Percentiles rank a stretch among this genome's conserved stretches.
phyloP scores from a whole-genome alignment of 2,888 invertebrate genomes.

The Zeuzera pyrina region DNA sequence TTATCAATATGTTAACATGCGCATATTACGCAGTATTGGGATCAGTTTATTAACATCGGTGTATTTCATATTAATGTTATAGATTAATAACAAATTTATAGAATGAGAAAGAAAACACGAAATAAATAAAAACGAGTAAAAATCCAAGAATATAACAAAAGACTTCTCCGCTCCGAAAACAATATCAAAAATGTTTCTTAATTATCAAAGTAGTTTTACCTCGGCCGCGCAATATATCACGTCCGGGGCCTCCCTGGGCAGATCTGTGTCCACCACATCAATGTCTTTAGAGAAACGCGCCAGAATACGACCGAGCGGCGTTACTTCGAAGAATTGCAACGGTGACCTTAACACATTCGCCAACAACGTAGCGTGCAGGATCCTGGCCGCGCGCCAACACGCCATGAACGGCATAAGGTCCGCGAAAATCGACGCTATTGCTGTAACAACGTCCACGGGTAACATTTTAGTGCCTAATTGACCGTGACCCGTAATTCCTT shows the following conservation, averaged over 20 bases:
- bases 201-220: constrained; percentile 69
- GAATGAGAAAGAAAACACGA: no score
- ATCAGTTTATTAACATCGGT: no score
- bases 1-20: no score
- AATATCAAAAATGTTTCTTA: not conserved
- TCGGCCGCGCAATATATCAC: constrained; percentile 80
- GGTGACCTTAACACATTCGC: constrained; percentile 77
- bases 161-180: no score
- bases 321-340: constrained; percentile 84
- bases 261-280: constrained; percentile 79
- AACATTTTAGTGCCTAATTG: constrained; percentile 1
- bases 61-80: no score
- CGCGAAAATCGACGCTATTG: constrained; percentile 76
- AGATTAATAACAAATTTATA: no score
- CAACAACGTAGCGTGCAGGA: constrained; percentile 75
- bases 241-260: constrained; percentile 78
- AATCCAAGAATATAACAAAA: no score
- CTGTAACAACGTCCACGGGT: constrained; percentile 74
- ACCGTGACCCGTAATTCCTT: no score
- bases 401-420: constrained; percentile 80
- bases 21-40: no score
- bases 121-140: no score
- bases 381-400: constrained; percentile 77
- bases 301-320: constrained; percentile 82
- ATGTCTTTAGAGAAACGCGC: constrained; percentile 84